These are phyloP conservation scores for Lasiurus borealis DNA, from an alignment of 2,113 vertebrate genomes.

Conservation along the genomic window DNA sequence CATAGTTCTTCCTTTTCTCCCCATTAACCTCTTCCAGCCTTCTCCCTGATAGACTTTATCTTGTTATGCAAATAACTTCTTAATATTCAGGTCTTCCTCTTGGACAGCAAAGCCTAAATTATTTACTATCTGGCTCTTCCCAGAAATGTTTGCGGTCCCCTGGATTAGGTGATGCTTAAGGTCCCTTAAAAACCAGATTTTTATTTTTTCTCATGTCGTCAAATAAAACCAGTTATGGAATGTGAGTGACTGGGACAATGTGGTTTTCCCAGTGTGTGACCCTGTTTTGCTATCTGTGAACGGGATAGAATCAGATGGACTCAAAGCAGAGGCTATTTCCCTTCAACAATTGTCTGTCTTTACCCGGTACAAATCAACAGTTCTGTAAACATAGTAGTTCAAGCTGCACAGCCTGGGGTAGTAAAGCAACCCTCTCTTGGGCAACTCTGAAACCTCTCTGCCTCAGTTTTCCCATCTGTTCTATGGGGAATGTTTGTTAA, in stretches of 20 bases:
- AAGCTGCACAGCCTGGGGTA: background rate
- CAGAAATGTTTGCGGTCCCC: background rate
- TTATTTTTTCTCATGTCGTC: background rate
- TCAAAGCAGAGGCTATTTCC: background rate
- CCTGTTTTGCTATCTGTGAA: background rate
- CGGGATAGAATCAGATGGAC: background rate
- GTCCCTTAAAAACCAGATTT: background rate
- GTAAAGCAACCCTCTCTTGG: background rate
- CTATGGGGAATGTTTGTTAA: background rate
- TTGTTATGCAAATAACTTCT: background rate
- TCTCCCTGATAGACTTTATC: background rate
- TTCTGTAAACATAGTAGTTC: background rate
- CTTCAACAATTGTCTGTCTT: background rate
- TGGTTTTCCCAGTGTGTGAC: background rate
- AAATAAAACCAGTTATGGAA: background rate
- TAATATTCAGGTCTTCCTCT: background rate
- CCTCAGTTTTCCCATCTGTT: background rate
- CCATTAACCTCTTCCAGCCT: no score
- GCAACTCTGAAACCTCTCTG: background rate
- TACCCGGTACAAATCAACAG: background rate
- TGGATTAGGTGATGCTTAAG: background rate
- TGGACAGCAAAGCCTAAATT: background rate
- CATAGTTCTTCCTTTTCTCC: no score
- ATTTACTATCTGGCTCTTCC: background rate
- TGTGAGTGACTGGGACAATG: background rate